Conservation (phyloP, 2,888 invertebrate species). For the Agrochola litura region DNA sequence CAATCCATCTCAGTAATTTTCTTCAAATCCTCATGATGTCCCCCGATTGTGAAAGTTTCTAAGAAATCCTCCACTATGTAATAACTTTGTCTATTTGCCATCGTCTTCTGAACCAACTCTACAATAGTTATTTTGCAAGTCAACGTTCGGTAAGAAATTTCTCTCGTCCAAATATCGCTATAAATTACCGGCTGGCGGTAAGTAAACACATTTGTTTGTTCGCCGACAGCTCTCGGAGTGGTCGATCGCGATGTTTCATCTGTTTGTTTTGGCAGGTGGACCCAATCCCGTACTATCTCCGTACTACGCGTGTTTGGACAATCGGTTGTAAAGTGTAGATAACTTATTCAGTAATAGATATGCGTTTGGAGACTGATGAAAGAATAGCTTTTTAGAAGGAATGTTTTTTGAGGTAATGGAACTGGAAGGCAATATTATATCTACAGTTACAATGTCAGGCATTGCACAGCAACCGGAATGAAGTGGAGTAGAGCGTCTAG, state of each 20-base stretch:
- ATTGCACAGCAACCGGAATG: not conserved
- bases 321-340: conserved; percentile 56
- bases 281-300: conserved; percentile 54
- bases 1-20: not conserved
- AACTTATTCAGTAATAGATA: conserved; percentile 48
- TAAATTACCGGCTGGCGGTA: conserved; percentile 59
- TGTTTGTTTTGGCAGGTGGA: conserved; percentile 85
- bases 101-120: not conserved
- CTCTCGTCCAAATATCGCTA: conserved; percentile 59
- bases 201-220: conserved; percentile 61
- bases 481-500: not conserved
- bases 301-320: conserved; percentile 48
- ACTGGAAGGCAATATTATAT: not conserved
- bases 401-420: not conserved
- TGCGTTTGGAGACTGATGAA: conserved; percentile 23
- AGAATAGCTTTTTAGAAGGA: not conserved
- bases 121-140: conserved; percentile 35
- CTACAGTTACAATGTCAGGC: too few relatives aligned
- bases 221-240: conserved; percentile 51
- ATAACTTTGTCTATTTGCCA: conserved; percentile 4
- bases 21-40: not conserved
- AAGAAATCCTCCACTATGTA: too few relatives aligned
- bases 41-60: conserved; percentile 1
- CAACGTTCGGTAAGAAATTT: conserved; percentile 55
- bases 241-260: conserved; percentile 48